Percentiles rank a stretch among this genome's conserved stretches.
Conservation (phyloP, 2,888 invertebrate species). For the Ommatoiulus sabulosus region DNA sequence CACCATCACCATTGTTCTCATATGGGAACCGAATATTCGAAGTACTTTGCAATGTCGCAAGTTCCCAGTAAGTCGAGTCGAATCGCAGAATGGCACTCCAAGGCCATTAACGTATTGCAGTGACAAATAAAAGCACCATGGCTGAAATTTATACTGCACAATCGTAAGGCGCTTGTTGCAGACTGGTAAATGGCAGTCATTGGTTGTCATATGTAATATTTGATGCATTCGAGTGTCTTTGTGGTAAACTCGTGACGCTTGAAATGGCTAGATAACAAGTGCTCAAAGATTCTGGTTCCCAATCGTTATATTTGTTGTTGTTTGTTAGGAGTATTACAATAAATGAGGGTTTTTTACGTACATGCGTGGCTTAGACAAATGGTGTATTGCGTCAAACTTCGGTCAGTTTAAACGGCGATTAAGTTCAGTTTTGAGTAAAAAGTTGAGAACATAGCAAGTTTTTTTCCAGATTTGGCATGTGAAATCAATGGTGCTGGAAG, state of each 20-base stretch:
- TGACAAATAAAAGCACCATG: too few species aligned
- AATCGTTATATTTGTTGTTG: neutral
- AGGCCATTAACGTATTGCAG: too few species aligned
- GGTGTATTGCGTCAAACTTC: neutral
- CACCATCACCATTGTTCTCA: neutral
- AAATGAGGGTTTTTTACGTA: constrained; percentile 2
- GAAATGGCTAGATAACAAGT: neutral
- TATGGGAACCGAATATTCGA: neutral
- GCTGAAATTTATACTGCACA: too few species aligned
- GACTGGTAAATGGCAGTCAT: neutral
- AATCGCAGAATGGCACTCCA: neutral
- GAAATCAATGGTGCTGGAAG: too few species aligned
- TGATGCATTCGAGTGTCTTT: neutral
- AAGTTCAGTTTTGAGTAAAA: too few species aligned
- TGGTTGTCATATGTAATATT: neutral
- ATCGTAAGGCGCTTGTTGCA: too few species aligned
- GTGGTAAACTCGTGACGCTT: neutral
- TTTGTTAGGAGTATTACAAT: constrained; percentile 15
- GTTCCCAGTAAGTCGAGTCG: neutral
- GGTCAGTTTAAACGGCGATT: too few species aligned
- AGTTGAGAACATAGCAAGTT: neutral
- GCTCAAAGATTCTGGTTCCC: neutral
- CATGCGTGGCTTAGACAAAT: neutral
- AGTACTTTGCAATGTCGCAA: neutral
- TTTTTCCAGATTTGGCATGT: too few species aligned